These are phyloP conservation scores for Patagioenas fasciata DNA, from an alignment of 2,113 vertebrate species.

Conservation along the genomic window DNA sequence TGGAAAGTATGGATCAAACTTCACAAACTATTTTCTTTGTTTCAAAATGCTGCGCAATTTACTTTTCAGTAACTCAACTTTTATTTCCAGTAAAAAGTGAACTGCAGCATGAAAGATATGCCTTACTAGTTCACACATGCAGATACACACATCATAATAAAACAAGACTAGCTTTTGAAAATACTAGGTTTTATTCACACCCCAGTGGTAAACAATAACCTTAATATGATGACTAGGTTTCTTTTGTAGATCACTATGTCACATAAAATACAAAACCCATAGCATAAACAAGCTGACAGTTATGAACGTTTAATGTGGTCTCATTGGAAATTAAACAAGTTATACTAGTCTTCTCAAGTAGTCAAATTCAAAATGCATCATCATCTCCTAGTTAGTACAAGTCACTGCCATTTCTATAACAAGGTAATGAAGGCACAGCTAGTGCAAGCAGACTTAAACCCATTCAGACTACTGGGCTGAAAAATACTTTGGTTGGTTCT, in stretches of 20 bases:
- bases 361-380: slow-evolving; percentile 64
- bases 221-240: slow-evolving; percentile 71
- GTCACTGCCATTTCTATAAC: slow-evolving; percentile 78
- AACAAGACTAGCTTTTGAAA: slow-evolving; percentile 77
- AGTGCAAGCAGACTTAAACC: slow-evolving; percentile 76
- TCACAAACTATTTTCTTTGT: background rate
- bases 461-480: slow-evolving; percentile 73
- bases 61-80: background rate
- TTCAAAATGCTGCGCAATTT: background rate
- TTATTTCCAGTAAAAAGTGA: background rate
- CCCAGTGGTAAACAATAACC: slow-evolving; percentile 75
- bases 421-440: slow-evolving; percentile 81
- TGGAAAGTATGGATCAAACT: background rate
- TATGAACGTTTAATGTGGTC: slow-evolving; percentile 71
- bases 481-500: slow-evolving; percentile 81
- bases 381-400: slow-evolving; percentile 72
- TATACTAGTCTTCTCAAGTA: slow-evolving; percentile 64
- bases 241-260: slow-evolving; percentile 71
- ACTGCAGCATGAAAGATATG: slow-evolving; percentile 53
- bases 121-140: slow-evolving; percentile 37
- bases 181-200: slow-evolving; percentile 81
- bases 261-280: slow-evolving; percentile 79
- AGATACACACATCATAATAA: slow-evolving; percentile 59
- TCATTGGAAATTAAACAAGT: slow-evolving; percentile 75
- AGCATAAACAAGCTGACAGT: slow-evolving; percentile 78